Base-by-base conservation (phyloP, 1,140 invertebrate genomes). In the Macrotrachela quadricornifera region DNA sequence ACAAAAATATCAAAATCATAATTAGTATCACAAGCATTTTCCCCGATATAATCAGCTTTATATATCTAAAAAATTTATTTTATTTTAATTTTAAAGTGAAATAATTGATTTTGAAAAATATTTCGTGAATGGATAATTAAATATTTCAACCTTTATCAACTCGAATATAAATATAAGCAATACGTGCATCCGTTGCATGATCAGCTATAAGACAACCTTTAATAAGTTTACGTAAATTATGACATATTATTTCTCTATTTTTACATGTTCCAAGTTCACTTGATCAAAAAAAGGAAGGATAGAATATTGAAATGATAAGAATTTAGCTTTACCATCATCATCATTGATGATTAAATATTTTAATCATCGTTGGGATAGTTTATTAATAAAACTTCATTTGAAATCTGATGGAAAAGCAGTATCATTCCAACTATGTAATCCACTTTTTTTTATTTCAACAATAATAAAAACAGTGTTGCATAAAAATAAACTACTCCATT, bases 321-420 rank as follows among this genome's bases (percentile, higher is more conserved):
- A 30, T 30, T 30, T n/a, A n/a, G n/a, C n/a, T n/a, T n/a, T n/a
- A 30, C 91, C 90, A 72, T 99, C 92, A 70, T 99, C 92, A 57
- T 86, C 92, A 73, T 99, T 99, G 0, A 97, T 83, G 10, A 96
- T 90, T 48, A 97, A 71, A 71, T 96, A 97, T 63, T 92, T 94
- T 1, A 91, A 91, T 56, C 77, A 73, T 14, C 90, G 90, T 76
- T 96, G 91, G 8, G 80, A 80, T 0, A 92, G 91, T 67, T 95
- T 97, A 62, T 91, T 92, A 92, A 99, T 99, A 67, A 99, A 99
- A 37, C 87, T 88, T 92, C 92, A 97, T 72, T 97, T 99, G 85
- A 97, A 88, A 38, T 92, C 92, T 46, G 87, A 82, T 10, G 92
- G 92, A 63, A 99, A 99, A 59, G 91, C 92, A 59, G 92, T 92